Conservation (phyloP, 2,888 invertebrate species). For the Apodemia zela region DNA sequence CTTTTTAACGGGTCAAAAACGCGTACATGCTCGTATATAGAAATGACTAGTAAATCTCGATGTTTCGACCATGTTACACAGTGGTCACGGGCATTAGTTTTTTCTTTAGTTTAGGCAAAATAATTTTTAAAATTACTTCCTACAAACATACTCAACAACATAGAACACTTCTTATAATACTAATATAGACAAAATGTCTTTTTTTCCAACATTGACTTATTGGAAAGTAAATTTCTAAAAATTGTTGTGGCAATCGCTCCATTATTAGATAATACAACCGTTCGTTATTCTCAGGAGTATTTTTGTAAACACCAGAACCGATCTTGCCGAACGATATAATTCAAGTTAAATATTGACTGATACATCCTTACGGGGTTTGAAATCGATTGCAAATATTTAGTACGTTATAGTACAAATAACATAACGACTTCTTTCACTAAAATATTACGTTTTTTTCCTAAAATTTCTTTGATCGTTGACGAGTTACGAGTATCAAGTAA, state of each 20-base stretch:
- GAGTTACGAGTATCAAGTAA: neutral
- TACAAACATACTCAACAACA: too few species aligned
- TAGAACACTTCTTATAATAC: too few species aligned
- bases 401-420: neutral
- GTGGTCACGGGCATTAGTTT: too few species aligned
- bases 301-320: slow-evolving; percentile 2
- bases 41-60: too few species aligned
- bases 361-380: slow-evolving; percentile 14
- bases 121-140: too few species aligned
- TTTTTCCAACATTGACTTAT: neutral
- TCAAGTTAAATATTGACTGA: slow-evolving; percentile 10
- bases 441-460: neutral
- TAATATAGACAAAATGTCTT: neutral
- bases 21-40: too few species aligned
- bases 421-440: neutral
- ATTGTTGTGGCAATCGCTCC: neutral
- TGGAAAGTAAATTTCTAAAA: neutral
- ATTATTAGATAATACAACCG: neutral
- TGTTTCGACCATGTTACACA: too few species aligned
- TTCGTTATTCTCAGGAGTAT: slow-evolving; percentile 7
- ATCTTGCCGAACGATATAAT: slow-evolving; percentile 6
- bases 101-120: too few species aligned
- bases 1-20: too few species aligned
- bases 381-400: slow-evolving; percentile 22
- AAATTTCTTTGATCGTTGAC: neutral